Percentiles rank a stretch among this genome's conserved stretches.
Evolutionary conservation across 2,888 invertebrate genomes (phyloP).

Genomic region (Pegoplata infirma): DNA sequence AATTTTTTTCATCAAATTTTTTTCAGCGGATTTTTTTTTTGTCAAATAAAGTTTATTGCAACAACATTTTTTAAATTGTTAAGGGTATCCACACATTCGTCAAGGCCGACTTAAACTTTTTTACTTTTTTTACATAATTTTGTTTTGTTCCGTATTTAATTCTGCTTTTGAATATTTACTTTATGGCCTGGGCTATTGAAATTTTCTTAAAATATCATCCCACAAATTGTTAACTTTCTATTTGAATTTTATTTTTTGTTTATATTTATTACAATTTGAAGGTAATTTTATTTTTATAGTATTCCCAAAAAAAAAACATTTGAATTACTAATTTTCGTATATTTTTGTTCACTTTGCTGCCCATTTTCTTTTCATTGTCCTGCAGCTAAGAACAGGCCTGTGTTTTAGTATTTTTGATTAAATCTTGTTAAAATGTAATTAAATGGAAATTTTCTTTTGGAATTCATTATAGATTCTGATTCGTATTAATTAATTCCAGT

Average conservation of each 20-base stretch:
- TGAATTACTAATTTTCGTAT: constrained; percentile 56
- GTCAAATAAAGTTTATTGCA: no score
- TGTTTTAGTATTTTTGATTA: constrained; percentile 35
- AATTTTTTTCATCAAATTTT: no score
- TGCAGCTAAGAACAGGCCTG: background rate
- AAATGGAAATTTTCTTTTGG: constrained; percentile 53
- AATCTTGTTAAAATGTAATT: constrained; percentile 58
- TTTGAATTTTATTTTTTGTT: constrained; percentile 16
- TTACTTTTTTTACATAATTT: no score
- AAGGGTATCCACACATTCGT: no score
- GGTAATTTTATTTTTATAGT: constrained; percentile 19
- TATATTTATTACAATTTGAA: constrained; percentile 42
- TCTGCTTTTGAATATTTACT: constrained; percentile 21
- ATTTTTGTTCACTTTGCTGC: background rate
- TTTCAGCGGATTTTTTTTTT: no score
- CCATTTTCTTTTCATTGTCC: background rate
- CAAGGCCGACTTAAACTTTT: no score
- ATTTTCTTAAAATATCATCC: background rate
- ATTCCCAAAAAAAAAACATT: constrained; percentile 37
- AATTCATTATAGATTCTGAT: background rate
- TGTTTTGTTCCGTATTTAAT: constrained; percentile 5
- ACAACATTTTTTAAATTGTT: no score
- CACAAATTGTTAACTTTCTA: constrained; percentile 1
- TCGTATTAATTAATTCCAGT: background rate
- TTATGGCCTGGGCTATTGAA: constrained; percentile 31